phyloP scores from a whole-genome alignment of 2,888 invertebrate species.

The Odontothrips loti region DNA sequence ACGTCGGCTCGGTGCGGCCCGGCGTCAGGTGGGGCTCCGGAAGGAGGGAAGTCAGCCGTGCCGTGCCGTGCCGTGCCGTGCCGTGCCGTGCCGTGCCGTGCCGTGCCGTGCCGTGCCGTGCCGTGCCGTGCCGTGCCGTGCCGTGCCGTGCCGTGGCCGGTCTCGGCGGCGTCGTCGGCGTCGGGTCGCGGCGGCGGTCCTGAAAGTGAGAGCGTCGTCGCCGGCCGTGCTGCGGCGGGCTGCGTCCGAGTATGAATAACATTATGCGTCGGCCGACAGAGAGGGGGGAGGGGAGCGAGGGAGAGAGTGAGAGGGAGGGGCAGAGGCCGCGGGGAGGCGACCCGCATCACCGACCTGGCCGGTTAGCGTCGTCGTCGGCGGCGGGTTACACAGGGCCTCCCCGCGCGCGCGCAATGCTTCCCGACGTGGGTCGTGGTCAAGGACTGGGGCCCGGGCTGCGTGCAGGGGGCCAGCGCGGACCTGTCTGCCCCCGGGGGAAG shows the following conservation, averaged over 20 bases:
- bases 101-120: background rate
- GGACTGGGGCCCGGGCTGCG: background rate
- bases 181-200: background rate
- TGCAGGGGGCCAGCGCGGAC: background rate
- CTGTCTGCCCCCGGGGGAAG: background rate
- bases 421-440: too few species aligned
- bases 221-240: too few species aligned
- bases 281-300: too few species aligned
- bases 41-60: background rate
- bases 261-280: too few species aligned
- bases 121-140: background rate
- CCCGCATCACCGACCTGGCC: background rate
- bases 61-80: background rate
- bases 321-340: background rate
- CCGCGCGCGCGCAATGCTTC: background rate
- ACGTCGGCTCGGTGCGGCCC: too few species aligned
- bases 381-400: background rate
- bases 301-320: too few species aligned
- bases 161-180: background rate
- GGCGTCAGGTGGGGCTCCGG: background rate
- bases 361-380: background rate
- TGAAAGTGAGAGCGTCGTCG: too few species aligned
- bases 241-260: too few species aligned
- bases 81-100: background rate
- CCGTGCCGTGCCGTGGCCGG: background rate